phyloP scores from a whole-genome alignment of 2,888 invertebrate species.

The Eudemis profundana region DNA sequence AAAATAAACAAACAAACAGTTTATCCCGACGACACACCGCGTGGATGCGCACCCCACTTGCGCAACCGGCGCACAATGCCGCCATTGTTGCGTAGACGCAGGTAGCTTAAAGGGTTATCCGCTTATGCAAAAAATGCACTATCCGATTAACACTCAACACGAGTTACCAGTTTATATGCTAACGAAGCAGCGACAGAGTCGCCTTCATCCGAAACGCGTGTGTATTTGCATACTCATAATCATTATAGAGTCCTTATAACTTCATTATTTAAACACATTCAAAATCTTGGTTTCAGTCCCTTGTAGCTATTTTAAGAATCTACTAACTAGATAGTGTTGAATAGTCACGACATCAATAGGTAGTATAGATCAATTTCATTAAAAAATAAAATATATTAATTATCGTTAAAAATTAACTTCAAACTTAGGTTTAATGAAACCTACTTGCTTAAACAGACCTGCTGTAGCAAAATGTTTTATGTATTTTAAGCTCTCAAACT shows the following conservation, averaged over 20 bases:
- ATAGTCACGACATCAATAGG: no score
- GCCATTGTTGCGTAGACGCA: constrained; percentile 65
- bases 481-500: no score
- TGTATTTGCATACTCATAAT: constrained; percentile 46
- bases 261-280: not conserved
- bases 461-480: no score
- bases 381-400: no score
- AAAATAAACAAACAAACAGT: constrained; percentile 53
- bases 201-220: constrained; percentile 62
- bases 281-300: not conserved
- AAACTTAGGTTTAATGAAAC: no score
- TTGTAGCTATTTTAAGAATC: no score
- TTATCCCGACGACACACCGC: constrained; percentile 51
- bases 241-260: not conserved
- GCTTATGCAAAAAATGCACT: constrained; percentile 81
- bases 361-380: no score
- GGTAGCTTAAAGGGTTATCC: constrained; percentile 83
- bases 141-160: constrained; percentile 82
- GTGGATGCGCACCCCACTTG: constrained; percentile 65
- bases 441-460: no score
- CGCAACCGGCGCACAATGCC: constrained; percentile 66
- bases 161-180: constrained; percentile 67
- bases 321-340: no score
- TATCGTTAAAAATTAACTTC: no score
- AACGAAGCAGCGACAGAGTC: constrained; percentile 61